Evolutionary conservation across 1,140 invertebrate genomes (phyloP).

Genomic region (Drosophila elegans): DNA sequence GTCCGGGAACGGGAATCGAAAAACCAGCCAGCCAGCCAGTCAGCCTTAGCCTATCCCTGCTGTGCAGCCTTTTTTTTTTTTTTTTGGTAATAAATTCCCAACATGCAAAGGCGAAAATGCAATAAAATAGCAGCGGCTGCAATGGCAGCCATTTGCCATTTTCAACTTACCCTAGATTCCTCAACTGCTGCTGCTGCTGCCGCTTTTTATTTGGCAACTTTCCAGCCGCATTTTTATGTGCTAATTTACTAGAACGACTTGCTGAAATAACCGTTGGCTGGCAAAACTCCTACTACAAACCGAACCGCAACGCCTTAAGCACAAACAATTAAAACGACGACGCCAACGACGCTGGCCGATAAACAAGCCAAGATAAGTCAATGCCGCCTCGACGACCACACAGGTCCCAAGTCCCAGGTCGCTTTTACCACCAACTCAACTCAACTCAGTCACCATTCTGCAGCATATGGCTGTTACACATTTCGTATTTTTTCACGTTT

Average conservation of each 20-base stretch:
- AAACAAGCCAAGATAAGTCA: conserved; percentile 75
- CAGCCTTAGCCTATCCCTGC: conserved; percentile 14
- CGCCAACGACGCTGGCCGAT: conserved; percentile 50
- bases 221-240: conserved; percentile 65
- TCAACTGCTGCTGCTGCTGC: conserved; percentile 15
- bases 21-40: conserved; percentile 28
- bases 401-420: conserved; percentile 25
- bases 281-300: conserved; percentile 63
- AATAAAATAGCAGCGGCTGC: conserved; percentile 75
- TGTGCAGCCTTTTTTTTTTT: conserved; percentile 17
- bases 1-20: conserved; percentile 54
- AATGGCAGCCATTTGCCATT: conserved; percentile 60
- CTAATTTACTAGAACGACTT: conserved; percentile 72
- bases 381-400: conserved; percentile 63
- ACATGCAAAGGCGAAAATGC: conserved; percentile 67
- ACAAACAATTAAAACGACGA: conserved; percentile 77
- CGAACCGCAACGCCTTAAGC: conserved; percentile 60
- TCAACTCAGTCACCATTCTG: neutral
- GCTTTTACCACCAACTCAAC: conserved; percentile 7
- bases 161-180: conserved; percentile 76
- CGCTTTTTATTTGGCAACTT: conserved; percentile 62
- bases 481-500: conserved; percentile 32
- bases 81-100: conserved; percentile 70
- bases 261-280: conserved; percentile 64
- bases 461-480: conserved; percentile 66